These are phyloP conservation scores for Malachius bipustulatus DNA, from an alignment of 2,888 invertebrate genomes.

Conservation along the genomic window DNA sequence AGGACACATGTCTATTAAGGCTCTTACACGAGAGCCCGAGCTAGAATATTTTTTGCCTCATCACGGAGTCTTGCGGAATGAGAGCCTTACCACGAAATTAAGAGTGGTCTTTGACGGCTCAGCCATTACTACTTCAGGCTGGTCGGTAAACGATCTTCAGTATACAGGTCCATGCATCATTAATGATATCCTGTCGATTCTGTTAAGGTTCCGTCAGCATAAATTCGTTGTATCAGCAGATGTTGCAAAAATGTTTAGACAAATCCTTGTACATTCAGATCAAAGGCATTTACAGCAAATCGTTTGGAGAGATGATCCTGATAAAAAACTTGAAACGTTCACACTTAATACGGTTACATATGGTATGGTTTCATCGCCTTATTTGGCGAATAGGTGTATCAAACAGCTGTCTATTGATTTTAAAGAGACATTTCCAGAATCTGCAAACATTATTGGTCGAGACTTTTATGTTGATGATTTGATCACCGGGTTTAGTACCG, in stretches of 20 bases:
- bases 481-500: neutral
- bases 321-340: constrained; percentile 11
- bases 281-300: constrained; percentile 17
- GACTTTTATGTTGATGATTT: constrained; percentile 4
- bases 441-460: constrained; percentile 12
- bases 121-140: constrained; percentile 12
- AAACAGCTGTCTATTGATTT: constrained; percentile 16
- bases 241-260: constrained; percentile 19
- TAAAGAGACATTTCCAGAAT: constrained; percentile 11
- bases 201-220: constrained; percentile 15
- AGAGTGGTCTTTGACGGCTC: constrained; percentile 23
- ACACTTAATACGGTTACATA: constrained; percentile 18
- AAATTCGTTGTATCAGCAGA: constrained; percentile 15
- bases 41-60: constrained; percentile 19
- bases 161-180: constrained; percentile 17
- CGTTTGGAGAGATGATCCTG: constrained; percentile 15
- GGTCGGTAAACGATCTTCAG: constrained; percentile 19
- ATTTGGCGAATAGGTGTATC: constrained; percentile 17
- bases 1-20: constrained; percentile 17
- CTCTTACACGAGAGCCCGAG: too few species aligned
- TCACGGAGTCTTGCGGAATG: constrained; percentile 18
- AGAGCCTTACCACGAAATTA: constrained; percentile 17
- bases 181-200: constrained; percentile 17
- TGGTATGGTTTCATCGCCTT: constrained; percentile 17
- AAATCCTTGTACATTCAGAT: constrained; percentile 14